Evolutionary conservation across 2,888 invertebrate genomes (phyloP).

Genomic region (Xanthorhoe designata): DNA sequence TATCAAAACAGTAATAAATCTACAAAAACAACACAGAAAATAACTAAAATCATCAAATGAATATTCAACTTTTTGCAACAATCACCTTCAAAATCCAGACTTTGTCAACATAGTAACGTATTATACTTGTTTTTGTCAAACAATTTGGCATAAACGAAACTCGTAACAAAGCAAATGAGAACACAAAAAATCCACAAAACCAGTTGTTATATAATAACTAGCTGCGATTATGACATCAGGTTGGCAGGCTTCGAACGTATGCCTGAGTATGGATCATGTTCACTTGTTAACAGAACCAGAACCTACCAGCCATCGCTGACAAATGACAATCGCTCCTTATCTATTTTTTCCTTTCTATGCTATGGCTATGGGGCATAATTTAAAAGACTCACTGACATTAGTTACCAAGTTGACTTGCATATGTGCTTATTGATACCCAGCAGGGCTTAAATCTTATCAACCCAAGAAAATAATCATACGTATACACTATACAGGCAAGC

Average conservation of each 20-base stretch:
- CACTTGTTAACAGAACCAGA: neutral
- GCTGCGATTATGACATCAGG: conserved; percentile 63
- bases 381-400: too few relatives aligned
- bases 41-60: conserved; percentile 7
- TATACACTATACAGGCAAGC: too few relatives aligned
- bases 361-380: too few relatives aligned
- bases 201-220: conserved; percentile 61
- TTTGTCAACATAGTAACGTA: conserved; percentile 37
- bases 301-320: neutral
- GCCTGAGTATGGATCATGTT: neutral
- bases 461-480: too few relatives aligned
- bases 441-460: too few relatives aligned
- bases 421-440: too few relatives aligned
- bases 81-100: conserved; percentile 42
- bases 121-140: conserved; percentile 47
- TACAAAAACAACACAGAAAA: neutral
- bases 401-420: too few relatives aligned
- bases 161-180: conserved; percentile 63
- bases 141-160: conserved; percentile 59
- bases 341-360: too few relatives aligned
- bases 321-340: too few relatives aligned
- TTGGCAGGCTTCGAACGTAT: conserved; percentile 43
- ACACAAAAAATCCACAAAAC: conserved; percentile 62
- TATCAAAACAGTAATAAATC: too few relatives aligned
- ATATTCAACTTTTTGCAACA: conserved; percentile 36